Evolutionary conservation across 2,888 invertebrate species (phyloP).

Genomic region (Agelastica alni): DNA sequence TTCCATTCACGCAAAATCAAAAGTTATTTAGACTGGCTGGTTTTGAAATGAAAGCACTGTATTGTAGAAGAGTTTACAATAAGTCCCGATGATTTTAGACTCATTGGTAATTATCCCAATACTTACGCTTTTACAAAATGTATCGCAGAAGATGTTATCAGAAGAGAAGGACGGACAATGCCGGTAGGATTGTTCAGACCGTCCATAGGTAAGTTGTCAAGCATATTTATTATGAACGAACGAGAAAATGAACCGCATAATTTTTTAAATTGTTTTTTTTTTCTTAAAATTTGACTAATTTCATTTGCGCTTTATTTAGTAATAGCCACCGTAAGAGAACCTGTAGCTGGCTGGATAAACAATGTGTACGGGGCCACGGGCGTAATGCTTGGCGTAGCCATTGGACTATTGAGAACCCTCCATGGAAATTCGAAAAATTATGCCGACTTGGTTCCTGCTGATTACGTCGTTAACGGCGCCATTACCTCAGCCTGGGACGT

Average conservation of each 20-base stretch:
- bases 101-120: conserved; percentile 59
- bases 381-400: conserved; percentile 57
- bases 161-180: conserved; percentile 66
- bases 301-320: conserved; percentile 33
- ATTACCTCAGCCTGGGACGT: conserved; percentile 44
- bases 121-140: conserved; percentile 91
- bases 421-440: conserved; percentile 59
- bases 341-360: conserved; percentile 68
- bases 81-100: conserved; percentile 35
- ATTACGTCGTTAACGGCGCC: conserved; percentile 45
- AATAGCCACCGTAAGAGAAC: conserved; percentile 44
- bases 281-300: no score
- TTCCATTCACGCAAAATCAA: no score
- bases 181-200: conserved; percentile 84
- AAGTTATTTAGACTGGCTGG: no score
- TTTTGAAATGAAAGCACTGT: no score
- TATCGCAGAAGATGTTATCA: conserved; percentile 77
- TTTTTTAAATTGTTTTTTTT: no score
- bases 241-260: no score
- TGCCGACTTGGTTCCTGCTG: conserved; percentile 71
- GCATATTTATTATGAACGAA: no score
- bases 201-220: conserved; percentile 78
- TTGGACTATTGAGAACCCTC: conserved; percentile 67
- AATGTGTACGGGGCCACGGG: conserved; percentile 67
- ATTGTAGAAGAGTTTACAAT: no score